Conservation (phyloP, 2,113 vertebrate species). For the Paradisaea rubra region DNA sequence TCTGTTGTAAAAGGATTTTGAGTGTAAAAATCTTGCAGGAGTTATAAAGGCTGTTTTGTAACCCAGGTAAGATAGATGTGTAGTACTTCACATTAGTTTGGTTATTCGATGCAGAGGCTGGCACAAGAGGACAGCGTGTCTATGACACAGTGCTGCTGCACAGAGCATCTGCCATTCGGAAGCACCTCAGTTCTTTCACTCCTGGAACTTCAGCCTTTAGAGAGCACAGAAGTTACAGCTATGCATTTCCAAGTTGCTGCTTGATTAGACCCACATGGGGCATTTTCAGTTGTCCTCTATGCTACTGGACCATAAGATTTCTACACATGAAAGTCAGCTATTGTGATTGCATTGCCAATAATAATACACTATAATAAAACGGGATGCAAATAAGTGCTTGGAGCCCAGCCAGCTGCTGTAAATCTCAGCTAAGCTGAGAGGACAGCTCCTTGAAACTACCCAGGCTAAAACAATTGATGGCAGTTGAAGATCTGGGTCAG, state of each 20-base stretch:
- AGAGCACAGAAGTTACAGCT: background rate
- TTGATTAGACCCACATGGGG: background rate
- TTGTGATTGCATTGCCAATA: background rate
- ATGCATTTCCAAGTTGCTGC: background rate
- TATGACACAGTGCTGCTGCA: background rate
- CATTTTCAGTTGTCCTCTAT: background rate
- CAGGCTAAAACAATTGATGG: conserved; percentile 11
- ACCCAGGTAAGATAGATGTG: background rate
- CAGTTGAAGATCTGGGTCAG: conserved; percentile 33
- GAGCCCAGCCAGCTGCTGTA: background rate
- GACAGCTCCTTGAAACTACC: conserved; percentile 2
- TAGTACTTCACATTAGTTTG: background rate
- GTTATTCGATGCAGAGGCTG: background rate
- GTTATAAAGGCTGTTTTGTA: background rate
- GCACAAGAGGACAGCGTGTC: background rate
- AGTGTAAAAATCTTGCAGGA: background rate
- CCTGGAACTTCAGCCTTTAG: background rate
- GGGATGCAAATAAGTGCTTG: background rate
- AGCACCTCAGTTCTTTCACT: background rate
- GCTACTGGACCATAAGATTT: background rate
- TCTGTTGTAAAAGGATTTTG: background rate
- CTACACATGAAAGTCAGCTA: background rate
- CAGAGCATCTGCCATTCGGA: background rate
- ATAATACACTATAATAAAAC: background rate
- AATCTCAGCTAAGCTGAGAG: conserved; percentile 29